Evolutionary conservation across 2,113 vertebrate species (phyloP).

Genomic region (Lasiurus borealis): DNA sequence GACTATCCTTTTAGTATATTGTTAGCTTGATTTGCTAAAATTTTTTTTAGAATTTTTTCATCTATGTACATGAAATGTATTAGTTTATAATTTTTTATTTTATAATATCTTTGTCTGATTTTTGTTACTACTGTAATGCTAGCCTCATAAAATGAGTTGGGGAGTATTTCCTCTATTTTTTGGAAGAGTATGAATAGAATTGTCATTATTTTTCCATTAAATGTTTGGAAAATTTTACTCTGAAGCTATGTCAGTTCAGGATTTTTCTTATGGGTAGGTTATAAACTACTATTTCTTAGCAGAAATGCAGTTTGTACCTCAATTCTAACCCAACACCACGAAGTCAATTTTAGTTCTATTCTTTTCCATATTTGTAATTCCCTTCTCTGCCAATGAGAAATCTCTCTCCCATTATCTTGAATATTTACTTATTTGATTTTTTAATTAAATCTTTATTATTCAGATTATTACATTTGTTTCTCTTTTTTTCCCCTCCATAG

Average conservation of each 20-base stretch:
- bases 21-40: conserved; percentile 14
- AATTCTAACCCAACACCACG: neutral
- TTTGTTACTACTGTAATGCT: conserved; percentile 23
- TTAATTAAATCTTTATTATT: too few relatives aligned
- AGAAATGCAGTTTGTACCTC: neutral
- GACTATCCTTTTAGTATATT: neutral
- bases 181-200: conserved; percentile 12
- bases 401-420: neutral
- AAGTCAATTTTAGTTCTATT: neutral
- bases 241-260: too few relatives aligned
- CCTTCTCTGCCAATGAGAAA: neutral
- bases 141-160: neutral
- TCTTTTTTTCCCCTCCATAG: too few relatives aligned
- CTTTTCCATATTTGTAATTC: neutral
- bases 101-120: neutral
- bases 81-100: neutral
- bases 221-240: conserved; percentile 25
- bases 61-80: neutral
- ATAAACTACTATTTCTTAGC: neutral
- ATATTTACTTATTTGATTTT: neutral
- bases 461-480: too few relatives aligned
- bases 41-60: conserved; percentile 61
- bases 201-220: conserved; percentile 41
- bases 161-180: neutral
- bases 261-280: conserved; percentile 23